Evolutionary conservation across 2,888 invertebrate species (phyloP), one percentile per base, ranked within the genome.

Genomic region (Endotricha flammealis): DNA sequence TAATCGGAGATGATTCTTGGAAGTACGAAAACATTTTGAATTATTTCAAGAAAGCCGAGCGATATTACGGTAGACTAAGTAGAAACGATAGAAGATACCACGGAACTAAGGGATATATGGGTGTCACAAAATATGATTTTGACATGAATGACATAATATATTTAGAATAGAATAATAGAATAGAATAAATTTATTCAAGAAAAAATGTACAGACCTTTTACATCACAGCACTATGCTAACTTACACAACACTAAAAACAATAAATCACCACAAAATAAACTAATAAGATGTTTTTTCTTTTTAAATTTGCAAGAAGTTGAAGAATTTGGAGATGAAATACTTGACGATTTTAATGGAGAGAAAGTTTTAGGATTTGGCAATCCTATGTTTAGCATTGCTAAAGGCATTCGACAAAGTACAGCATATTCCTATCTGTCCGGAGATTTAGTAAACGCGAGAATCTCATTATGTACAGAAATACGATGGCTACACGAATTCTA

Each of bases 361-460:
- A 51, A 68, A 1, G 74, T 66, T 45, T 57, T 77, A 5, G 88
- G 88, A 4, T 79, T 78, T 32, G 73, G 79, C 0, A 68, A 72
- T 25, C 59, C 75, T 1, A 72, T 82, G 36, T 75, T 63, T 12
- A 86, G 76, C 11, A 66, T 82, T 46, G 64, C 72, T 20, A 54
- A 67, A 0, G 52, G 50, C 1, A 88, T 90, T 0, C 85, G 53
- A 12, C 48, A 53, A 33, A 47, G 50, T 5, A 45, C 50, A 6
- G 65, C 88, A 0, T 59, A 78, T 8, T 28, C 38, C 5, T 55
- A 48, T 14, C 23, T 60, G 10, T 24, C 38, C 4, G 34, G n/a
- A 13, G 40, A 6, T 35, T 46, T 1, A 53, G 45, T 30, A n/a
- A 49, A 2, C 38, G 66, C 57, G 14, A 91, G 90, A n/a, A 91